phyloP scores from a whole-genome alignment of 2,797 vertebrate genomes.

The Phylloscopus collybita region DNA sequence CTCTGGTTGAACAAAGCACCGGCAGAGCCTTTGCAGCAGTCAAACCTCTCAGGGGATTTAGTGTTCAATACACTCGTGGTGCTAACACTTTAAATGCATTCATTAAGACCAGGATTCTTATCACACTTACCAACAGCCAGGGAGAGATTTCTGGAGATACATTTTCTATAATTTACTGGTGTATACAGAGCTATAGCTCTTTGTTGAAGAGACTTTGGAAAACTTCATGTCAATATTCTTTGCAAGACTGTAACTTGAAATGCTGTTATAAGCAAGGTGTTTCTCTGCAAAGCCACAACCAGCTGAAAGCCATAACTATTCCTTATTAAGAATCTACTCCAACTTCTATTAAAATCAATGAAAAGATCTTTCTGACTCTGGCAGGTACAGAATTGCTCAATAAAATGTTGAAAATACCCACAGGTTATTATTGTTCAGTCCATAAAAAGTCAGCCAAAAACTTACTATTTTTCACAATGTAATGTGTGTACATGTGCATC shows the following conservation, averaged over 20 bases:
- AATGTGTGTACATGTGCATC: background rate
- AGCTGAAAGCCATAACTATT: background rate
- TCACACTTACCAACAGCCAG: background rate
- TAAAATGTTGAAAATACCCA: conserved; percentile 17
- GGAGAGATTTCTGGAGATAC: background rate
- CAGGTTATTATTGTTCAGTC: conserved; percentile 33
- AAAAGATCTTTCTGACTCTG: conserved; percentile 22
- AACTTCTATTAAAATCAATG: conserved; percentile 36
- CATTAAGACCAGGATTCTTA: background rate
- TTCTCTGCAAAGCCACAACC: background rate
- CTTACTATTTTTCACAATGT: background rate
- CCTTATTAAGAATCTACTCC: background rate
- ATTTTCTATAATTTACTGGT: background rate
- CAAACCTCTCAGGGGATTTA: background rate
- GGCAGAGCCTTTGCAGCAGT: background rate
- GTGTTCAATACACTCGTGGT: background rate
- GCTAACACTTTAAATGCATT: background rate
- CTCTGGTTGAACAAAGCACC: background rate
- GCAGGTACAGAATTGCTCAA: background rate
- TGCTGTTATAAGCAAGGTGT: background rate
- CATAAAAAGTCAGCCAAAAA: conserved; percentile 18
- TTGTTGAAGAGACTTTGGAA: background rate
- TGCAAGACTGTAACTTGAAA: background rate
- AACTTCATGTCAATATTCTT: background rate
- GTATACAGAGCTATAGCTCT: background rate